Conservation (phyloP, 1,140 invertebrate species). For the Sitophilus oryzae region DNA sequence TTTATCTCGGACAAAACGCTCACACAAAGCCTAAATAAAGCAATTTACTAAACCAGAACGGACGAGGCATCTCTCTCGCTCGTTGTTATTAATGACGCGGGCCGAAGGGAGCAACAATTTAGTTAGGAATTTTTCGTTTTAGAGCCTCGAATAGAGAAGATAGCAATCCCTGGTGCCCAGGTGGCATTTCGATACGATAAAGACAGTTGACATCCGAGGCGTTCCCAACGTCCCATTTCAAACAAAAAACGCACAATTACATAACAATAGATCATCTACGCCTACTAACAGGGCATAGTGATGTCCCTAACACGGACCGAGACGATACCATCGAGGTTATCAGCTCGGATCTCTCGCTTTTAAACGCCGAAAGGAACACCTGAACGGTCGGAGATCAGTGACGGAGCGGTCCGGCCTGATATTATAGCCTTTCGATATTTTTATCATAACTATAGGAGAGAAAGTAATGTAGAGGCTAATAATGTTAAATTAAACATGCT, state of each 20-base stretch:
- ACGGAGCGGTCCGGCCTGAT: constrained; percentile 1
- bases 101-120: constrained; percentile 20
- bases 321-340: constrained; percentile 40
- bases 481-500: too few relatives aligned
- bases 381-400: constrained; percentile 22
- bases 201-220: constrained; percentile 42
- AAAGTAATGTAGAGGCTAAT: too few relatives aligned
- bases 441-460: too few relatives aligned
- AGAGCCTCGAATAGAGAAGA: constrained; percentile 19
- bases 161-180: constrained; percentile 29
- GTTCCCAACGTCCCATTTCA: constrained; percentile 41
- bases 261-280: constrained; percentile 44
- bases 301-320: constrained; percentile 40
- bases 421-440: too few relatives aligned
- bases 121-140: constrained; percentile 31
- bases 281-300: constrained; percentile 43
- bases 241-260: constrained; percentile 45
- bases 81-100: constrained; percentile 26
- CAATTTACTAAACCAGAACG: constrained; percentile 18
- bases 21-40: constrained; percentile 23
- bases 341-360: constrained; percentile 32
- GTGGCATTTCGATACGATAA: constrained; percentile 35
- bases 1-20: constrained; percentile 19
- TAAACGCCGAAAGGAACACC: constrained; percentile 37
- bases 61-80: constrained; percentile 8